These are phyloP conservation scores for Philereme transversata DNA, from an alignment of 2,888 invertebrate species.

Conservation along the genomic window DNA sequence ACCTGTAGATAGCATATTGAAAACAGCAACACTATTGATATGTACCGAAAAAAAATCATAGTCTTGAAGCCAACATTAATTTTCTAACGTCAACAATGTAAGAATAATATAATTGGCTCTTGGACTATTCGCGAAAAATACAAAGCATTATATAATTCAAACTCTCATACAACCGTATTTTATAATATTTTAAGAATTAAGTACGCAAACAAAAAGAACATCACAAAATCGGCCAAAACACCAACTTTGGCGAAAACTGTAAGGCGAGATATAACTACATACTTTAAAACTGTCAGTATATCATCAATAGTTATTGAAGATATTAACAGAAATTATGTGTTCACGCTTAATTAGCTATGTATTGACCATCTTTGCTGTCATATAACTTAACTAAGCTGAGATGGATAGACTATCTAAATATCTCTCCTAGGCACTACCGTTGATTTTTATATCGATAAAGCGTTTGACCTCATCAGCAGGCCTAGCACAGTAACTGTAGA, in stretches of 20 bases:
- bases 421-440: no score
- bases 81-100: constrained; percentile 1
- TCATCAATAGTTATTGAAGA: no score
- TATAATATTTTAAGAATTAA: constrained; percentile 5
- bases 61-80: not conserved
- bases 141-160: constrained; percentile 3
- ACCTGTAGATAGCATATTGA: not conserved
- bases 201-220: constrained; percentile 62
- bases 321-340: no score
- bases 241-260: constrained; percentile 55
- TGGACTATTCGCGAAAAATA: not conserved
- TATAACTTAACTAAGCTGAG: no score
- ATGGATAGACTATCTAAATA: no score
- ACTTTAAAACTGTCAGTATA: no score
- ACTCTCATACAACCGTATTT: not conserved
- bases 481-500: no score
- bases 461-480: no score
- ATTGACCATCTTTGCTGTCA: no score
- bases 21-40: constrained; percentile 37
- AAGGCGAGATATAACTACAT: constrained; percentile 22
- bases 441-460: no score
- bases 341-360: no score
- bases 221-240: constrained; percentile 59
- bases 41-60: constrained; percentile 37
- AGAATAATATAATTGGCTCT: not conserved